Conservation (phyloP, 2,113 vertebrate genomes). For the Grammatotria lemairii region DNA sequence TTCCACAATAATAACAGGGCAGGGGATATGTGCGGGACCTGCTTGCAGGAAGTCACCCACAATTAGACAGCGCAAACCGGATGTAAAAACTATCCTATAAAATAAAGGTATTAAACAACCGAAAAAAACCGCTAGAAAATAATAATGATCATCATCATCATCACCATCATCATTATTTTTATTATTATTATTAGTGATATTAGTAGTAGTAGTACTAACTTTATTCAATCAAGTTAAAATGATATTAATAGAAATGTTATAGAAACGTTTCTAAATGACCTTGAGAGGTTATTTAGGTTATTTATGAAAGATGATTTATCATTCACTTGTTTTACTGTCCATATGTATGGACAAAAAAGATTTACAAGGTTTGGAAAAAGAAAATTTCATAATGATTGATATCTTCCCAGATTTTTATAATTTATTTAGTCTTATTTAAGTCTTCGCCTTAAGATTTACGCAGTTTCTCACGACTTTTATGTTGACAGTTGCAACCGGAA, state of each 20-base stretch:
- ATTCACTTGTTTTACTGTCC: not conserved
- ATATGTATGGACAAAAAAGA: not conserved
- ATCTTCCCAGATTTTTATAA: not conserved
- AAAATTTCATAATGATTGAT: not conserved
- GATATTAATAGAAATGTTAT: not conserved
- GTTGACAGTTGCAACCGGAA: constrained; percentile 5
- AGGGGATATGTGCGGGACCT: not conserved
- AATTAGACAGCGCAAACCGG: not conserved
- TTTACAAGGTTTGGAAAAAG: not conserved
- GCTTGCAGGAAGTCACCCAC: not conserved
- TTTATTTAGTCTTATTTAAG: not conserved
- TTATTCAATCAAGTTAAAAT: not conserved
- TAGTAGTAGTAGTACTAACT: not conserved
- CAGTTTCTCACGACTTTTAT: not conserved
- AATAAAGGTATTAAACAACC: constrained; percentile 2
- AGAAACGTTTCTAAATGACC: not conserved
- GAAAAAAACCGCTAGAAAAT: not conserved
- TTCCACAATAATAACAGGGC: not conserved
- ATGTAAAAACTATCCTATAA: not conserved
- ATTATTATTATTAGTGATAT: not conserved
- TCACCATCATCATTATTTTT: not conserved
- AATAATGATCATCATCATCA: not conserved
- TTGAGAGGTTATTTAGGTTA: not conserved
- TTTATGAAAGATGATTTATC: not conserved
- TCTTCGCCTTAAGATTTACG: not conserved